Evolutionary conservation across 2,888 invertebrate species (phyloP).

Genomic region (Unio delphinus): DNA sequence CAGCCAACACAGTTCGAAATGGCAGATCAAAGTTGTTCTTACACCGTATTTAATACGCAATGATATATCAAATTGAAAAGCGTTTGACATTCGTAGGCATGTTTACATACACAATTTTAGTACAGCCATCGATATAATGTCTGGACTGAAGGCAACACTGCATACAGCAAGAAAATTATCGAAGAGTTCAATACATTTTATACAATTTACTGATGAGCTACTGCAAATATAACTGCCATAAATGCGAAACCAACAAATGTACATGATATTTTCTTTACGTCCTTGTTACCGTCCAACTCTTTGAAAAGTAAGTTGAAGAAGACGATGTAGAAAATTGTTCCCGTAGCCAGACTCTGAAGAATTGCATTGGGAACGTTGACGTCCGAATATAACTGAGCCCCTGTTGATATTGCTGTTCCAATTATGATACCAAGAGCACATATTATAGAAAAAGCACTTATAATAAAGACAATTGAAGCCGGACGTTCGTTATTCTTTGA

Average conservation of each 20-base stretch:
- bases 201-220: conserved; percentile 27
- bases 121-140: no score
- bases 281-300: conserved; percentile 58
- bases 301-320: conserved; percentile 64
- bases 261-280: conserved; percentile 59
- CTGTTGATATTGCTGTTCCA: conserved; percentile 59
- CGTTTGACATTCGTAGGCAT: no score
- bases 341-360: conserved; percentile 60
- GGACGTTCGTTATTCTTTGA: conserved; percentile 55
- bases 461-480: conserved; percentile 54
- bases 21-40: no score
- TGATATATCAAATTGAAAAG: no score
- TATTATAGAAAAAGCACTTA: conserved; percentile 58
- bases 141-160: no score
- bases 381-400: conserved; percentile 57
- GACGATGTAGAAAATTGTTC: conserved; percentile 62
- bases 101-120: no score
- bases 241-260: conserved; percentile 61
- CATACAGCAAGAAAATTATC: no score
- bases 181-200: no score
- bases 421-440: conserved; percentile 58
- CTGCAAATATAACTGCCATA: conserved; percentile 61
- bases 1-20: no score
- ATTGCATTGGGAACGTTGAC: conserved; percentile 62
- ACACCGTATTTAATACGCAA: no score